These are phyloP conservation scores for Pycnomerus fuliginosus DNA, from an alignment of 2,888 invertebrate species.

Conservation along the genomic window DNA sequence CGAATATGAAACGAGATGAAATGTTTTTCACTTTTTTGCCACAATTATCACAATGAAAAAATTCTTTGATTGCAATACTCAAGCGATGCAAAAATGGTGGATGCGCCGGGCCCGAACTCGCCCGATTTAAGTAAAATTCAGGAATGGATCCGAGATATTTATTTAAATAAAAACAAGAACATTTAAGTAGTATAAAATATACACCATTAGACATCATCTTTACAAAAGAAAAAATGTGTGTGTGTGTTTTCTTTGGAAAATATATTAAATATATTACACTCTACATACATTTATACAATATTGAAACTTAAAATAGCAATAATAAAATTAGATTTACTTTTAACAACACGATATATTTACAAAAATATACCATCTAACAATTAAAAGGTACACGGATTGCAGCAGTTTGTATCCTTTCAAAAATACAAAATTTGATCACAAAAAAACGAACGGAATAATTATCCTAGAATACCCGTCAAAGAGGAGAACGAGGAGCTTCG, in stretches of 20 bases:
- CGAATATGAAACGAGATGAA: no score
- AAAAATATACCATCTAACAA: constrained; percentile 45
- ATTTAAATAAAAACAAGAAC: constrained; percentile 53
- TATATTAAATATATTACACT: constrained; percentile 48
- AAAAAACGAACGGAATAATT: constrained; percentile 52
- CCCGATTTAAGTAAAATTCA: no score
- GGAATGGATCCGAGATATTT: constrained; percentile 44
- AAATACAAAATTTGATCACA: constrained; percentile 51
- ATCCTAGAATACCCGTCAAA: constrained; percentile 50
- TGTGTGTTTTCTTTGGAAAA: constrained; percentile 52
- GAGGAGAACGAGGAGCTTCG: constrained; percentile 24
- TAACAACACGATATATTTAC: constrained; percentile 49
- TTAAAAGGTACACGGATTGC: constrained; percentile 48
- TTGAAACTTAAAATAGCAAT: constrained; percentile 45
- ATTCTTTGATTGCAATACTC: no score
- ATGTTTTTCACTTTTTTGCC: no score
- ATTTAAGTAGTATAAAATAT: constrained; percentile 52
- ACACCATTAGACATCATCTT: constrained; percentile 42
- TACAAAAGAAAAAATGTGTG: constrained; percentile 46
- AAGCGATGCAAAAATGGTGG: no score
- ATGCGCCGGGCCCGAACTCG: no score
- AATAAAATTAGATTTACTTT: constrained; percentile 36
- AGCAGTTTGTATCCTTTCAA: constrained; percentile 31
- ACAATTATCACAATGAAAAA: no score
- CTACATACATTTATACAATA: constrained; percentile 44